Percentiles rank a stretch among this genome's conserved stretches.
These are phyloP conservation scores for Pygmarrhopalites habei DNA, from an alignment of 1,140 invertebrate genomes.

Conservation along the genomic window DNA sequence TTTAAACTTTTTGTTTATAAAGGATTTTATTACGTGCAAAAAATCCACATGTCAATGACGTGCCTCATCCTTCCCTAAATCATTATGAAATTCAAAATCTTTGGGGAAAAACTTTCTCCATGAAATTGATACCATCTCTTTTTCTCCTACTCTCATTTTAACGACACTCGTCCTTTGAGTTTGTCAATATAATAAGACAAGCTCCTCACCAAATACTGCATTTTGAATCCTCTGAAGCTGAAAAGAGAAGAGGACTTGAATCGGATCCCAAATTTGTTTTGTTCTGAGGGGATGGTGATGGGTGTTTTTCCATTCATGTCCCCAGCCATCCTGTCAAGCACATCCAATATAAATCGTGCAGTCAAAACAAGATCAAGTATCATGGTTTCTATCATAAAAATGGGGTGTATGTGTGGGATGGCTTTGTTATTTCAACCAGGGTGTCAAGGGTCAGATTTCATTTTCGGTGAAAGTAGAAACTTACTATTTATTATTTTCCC, in stretches of 20 bases:
- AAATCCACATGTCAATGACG: too few species aligned
- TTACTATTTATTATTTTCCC: background rate
- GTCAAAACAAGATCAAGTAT: too few species aligned
- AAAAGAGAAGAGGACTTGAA: conserved; percentile 38
- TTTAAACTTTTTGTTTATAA: conserved; percentile 6
- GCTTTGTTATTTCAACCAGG: background rate
- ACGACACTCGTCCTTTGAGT: too few species aligned
- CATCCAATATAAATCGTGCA: background rate
- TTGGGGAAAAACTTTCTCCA: too few species aligned
- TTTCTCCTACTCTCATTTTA: too few species aligned
- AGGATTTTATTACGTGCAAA: too few species aligned
- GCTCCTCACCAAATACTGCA: conserved; percentile 37
- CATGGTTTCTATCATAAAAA: background rate
- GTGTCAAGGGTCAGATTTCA: background rate
- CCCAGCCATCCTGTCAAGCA: conserved; percentile 31
- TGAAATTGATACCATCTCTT: too few species aligned
- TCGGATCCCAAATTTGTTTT: conserved; percentile 35
- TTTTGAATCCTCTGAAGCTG: conserved; percentile 38
- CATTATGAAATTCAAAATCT: too few species aligned
- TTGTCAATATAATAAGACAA: too few species aligned
- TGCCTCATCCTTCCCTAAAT: too few species aligned
- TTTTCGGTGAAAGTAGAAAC: background rate
- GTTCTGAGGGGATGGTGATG: conserved; percentile 28
- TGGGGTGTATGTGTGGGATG: background rate
- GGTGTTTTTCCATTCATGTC: conserved; percentile 38